phyloP scores from a whole-genome alignment of 2,113 vertebrate species.

The Salminus brasiliensis region DNA sequence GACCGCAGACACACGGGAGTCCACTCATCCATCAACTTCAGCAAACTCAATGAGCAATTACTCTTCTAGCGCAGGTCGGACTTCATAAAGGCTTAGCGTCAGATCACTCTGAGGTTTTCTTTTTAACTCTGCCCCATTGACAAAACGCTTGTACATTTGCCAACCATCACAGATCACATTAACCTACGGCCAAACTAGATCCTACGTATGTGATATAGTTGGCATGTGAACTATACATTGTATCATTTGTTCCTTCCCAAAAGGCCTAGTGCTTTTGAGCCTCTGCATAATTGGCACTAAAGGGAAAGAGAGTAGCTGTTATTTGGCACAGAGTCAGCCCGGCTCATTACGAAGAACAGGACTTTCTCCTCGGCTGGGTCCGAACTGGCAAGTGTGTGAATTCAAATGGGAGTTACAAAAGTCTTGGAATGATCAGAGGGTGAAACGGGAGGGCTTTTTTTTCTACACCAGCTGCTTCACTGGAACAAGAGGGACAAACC shows the following conservation, averaged over 20 bases:
- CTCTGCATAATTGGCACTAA: slow-evolving; percentile 66
- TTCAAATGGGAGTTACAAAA: slow-evolving; percentile 40
- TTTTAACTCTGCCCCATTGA: neutral
- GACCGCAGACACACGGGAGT: slow-evolving; percentile 2
- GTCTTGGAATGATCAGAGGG: slow-evolving; percentile 42
- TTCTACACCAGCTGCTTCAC: slow-evolving; percentile 10
- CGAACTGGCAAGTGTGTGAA: slow-evolving; percentile 43
- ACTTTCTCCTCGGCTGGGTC: slow-evolving; percentile 30
- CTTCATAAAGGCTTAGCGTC: neutral
- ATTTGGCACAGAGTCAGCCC: slow-evolving; percentile 39
- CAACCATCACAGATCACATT: slow-evolving; percentile 1
- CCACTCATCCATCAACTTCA: slow-evolving; percentile 37
- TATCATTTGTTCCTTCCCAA: slow-evolving; percentile 23
- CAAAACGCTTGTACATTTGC: slow-evolving; percentile 10
- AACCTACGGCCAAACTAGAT: slow-evolving; percentile 7
- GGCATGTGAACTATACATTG: slow-evolving; percentile 40
- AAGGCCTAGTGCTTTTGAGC: slow-evolving; percentile 71
- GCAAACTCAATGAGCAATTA: slow-evolving; percentile 32
- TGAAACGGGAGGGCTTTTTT: neutral
- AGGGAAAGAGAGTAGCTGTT: slow-evolving; percentile 44
- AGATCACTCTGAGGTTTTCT: neutral
- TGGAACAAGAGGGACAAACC: slow-evolving; percentile 32
- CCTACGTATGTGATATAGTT: slow-evolving; percentile 29
- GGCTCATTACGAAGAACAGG: slow-evolving; percentile 34
- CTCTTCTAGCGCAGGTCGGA: neutral